Base-by-base conservation (phyloP, 2,113 vertebrate species). In the Merops nubicus region DNA sequence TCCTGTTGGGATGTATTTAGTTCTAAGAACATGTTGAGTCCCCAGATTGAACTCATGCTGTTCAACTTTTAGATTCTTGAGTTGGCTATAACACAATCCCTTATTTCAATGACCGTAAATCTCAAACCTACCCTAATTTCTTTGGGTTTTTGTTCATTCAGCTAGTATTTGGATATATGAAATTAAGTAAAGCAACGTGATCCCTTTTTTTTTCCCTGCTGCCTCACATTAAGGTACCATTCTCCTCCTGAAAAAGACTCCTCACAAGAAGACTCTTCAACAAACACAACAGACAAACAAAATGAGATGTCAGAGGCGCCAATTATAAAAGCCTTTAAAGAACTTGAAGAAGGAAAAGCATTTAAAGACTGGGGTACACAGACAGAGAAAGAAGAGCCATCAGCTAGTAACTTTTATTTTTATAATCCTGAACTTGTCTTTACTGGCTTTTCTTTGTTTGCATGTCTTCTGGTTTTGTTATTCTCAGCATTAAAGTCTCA, bases 241-340 rank as follows among this genome's bases (percentile, higher is more conserved):
- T 98, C 98, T 87, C 98, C 98, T 92, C 98, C 96, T 60, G 98
- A 98, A 89, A 98, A 98, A 95, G 98, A 98, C 42, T 88, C 93
- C 19, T 95, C 97, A 12, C 93, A 84, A 72, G 97, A 93, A 80
- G 93, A 74, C n/a, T 95, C 96, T 48, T 76, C 96, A 73, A 51
- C 92, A 74, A 94, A 95, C 89, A 95, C 98, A 50, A 18, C 22
- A 14, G 86, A 87, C 19, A 97, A 98, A 57, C 98, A 98, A 22
- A 94, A 79, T n/a, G 98, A 98, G 12, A 82, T 91, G 18, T 93
- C 97, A 36, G 97, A 99, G 87, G 98, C 98, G 19, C 99, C 99
- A 9, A 96, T 99, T 93, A 98, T 99, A 97, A 99, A 98, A 97
- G 98, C 99, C 38, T 98, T 99, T 76, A 99, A 99, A 84, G 98